A percentile compares a stretch with the other conserved stretches of the same genome.
Evolutionary conservation across 2,113 vertebrate genomes (phyloP).

Genomic region (Bambusicola thoracicus): DNA sequence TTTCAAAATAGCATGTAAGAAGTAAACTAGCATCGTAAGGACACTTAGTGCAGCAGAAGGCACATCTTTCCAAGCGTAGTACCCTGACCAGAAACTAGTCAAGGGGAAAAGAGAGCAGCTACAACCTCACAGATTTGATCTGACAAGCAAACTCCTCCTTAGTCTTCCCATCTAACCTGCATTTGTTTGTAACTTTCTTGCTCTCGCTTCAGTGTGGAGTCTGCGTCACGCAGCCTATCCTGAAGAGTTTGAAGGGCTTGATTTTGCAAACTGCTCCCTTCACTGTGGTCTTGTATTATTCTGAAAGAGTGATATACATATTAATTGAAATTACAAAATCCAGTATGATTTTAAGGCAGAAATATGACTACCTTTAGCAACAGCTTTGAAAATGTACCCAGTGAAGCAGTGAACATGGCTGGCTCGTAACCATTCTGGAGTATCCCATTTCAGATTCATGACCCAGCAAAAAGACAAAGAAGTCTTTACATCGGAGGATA

Average conservation of each 20-base stretch:
- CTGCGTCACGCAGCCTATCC: conserved; percentile 89
- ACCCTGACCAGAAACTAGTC: background rate
- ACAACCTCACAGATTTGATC: background rate
- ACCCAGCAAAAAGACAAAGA: background rate
- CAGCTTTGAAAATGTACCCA: background rate
- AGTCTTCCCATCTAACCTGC: conserved; percentile 83
- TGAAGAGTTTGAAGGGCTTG: conserved; percentile 91
- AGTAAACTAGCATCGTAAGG: background rate
- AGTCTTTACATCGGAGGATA: background rate
- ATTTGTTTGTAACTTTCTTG: conserved; percentile 93
- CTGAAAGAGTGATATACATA: conserved; percentile 66
- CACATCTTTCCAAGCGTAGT: background rate
- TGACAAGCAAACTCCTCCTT: background rate
- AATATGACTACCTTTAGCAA: background rate
- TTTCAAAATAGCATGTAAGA: background rate
- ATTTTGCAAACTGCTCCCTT: conserved; percentile 91
- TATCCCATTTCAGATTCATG: background rate
- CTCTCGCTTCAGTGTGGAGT: conserved; percentile 84
- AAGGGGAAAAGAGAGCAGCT: background rate
- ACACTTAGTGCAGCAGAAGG: background rate
- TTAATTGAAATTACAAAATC: background rate
- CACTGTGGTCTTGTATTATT: conserved; percentile 91
- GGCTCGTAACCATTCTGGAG: background rate
- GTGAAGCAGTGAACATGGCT: background rate
- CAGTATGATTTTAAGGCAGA: background rate